Percentiles rank a stretch among this genome's conserved stretches.
Conservation (phyloP, 37 sponge, comb jelly and placozoan species). For the Tethya wilhelma region DNA sequence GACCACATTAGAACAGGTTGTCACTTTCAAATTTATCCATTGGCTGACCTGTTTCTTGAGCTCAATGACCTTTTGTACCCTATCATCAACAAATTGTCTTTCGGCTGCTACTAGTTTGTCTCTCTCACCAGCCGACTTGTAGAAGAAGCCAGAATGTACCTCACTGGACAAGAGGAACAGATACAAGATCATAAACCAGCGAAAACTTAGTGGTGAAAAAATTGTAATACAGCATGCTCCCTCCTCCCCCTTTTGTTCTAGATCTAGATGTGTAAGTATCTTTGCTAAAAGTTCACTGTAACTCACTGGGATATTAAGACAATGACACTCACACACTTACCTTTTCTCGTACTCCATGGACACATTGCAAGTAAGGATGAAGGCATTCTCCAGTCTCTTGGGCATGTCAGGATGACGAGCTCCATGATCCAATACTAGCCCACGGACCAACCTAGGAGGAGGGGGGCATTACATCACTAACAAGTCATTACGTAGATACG, state of each 20-base stretch:
- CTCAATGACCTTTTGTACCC: constrained; percentile 89
- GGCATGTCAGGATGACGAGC: constrained; percentile 98
- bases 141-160: constrained; percentile 94
- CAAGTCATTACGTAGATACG: no score
- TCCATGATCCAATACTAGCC: constrained; percentile 98
- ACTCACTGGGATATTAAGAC: no score
- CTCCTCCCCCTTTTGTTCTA: no score
- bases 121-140: constrained; percentile 92
- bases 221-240: no score
- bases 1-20: background rate
- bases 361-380: constrained; percentile 99
- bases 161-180: constrained; percentile 85
- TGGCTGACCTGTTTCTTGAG: constrained; percentile 86
- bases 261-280: no score
- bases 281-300: no score
- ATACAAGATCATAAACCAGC: no score
- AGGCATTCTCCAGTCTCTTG: constrained; percentile 92
- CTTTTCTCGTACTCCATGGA: constrained; percentile 99
- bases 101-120: constrained; percentile 96
- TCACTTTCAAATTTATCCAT: background rate
- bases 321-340: constrained; percentile 55
- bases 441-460: constrained; percentile 78
- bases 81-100: constrained; percentile 93
- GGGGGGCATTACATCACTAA: background rate
- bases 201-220: background rate